Conservation (phyloP, 2,888 invertebrate genomes). For the Autographa pulchrina region DNA sequence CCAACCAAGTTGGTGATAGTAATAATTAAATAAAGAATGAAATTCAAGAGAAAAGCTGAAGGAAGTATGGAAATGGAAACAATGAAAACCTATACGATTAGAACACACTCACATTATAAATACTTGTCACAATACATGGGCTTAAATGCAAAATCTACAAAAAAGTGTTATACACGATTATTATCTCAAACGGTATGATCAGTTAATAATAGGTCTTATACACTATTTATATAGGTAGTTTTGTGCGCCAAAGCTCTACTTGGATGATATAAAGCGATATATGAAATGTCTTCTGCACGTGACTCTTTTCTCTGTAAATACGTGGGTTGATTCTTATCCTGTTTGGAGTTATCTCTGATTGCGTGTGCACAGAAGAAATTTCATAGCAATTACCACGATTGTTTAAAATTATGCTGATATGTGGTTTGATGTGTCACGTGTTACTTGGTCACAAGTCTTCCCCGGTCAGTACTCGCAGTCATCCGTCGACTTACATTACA, state of each 20-base stretch:
- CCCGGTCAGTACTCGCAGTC: conserved; percentile 61
- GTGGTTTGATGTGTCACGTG: conserved; percentile 88
- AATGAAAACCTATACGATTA: conserved; percentile 64
- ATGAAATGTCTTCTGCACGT: conserved; percentile 58
- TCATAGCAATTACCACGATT: conserved; percentile 67
- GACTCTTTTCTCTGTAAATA: conserved; percentile 52
- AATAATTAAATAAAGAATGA: conserved; percentile 11
- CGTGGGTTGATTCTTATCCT: conserved; percentile 2
- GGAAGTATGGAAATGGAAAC: conserved; percentile 56
- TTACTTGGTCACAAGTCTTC: conserved; percentile 78
- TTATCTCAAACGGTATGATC: conserved; percentile 83
- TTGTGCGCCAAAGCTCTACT: conserved; percentile 87
- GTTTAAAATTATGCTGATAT: conserved; percentile 82
- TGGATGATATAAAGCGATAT: conserved; percentile 80
- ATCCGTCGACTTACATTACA: conserved; percentile 56
- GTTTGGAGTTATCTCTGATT: conserved; percentile 39
- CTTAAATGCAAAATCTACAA: conserved; percentile 88
- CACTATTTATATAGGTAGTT: conserved; percentile 78
- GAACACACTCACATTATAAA: conserved; percentile 85
- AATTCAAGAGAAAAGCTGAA: background rate
- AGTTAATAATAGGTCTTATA: conserved; percentile 82
- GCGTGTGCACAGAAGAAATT: conserved; percentile 68
- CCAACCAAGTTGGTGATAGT: conserved; percentile 18
- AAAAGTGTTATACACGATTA: conserved; percentile 86
- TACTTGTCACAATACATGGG: conserved; percentile 87